Evolutionary conservation across 2,113 vertebrate genomes (phyloP).

Genomic region (Recurvirostra avosetta): DNA sequence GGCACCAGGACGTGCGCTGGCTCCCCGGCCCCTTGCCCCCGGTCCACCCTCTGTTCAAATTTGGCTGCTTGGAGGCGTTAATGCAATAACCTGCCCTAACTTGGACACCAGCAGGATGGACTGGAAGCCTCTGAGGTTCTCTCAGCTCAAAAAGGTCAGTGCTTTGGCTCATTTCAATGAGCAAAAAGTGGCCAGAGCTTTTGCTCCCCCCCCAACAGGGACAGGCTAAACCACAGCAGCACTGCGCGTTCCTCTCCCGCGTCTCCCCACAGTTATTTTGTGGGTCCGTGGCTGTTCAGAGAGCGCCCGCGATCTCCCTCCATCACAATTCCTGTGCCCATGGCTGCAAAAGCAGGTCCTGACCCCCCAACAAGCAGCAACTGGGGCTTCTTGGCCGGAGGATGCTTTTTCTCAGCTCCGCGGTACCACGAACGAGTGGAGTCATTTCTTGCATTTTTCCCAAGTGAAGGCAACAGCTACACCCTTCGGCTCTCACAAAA

Average conservation of each 20-base stretch:
- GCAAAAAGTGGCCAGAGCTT: accelerated
- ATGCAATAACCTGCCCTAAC: neutral
- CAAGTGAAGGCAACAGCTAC: neutral
- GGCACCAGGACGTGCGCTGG: accelerated
- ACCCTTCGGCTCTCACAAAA: neutral
- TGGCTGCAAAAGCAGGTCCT: neutral
- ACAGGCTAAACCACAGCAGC: neutral
- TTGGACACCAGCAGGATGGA: neutral
- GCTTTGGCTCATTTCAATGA: neutral
- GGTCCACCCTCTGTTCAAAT: neutral
- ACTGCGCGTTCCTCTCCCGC: accelerated
- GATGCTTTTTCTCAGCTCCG: neutral
- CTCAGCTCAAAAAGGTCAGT: neutral
- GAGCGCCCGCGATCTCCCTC: neutral
- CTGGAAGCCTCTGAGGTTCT: neutral
- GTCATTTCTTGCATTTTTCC: neutral
- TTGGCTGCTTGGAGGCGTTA: too few relatives aligned
- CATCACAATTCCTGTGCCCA: neutral
- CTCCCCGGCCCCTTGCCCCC: neutral
- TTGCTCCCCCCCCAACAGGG: accelerated
- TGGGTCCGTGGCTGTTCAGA: neutral
- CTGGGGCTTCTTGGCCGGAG: neutral
- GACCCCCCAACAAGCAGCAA: too few relatives aligned
- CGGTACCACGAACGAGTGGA: accelerated
- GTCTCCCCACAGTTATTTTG: neutral